A percentile compares a stretch with the other conserved stretches of the same genome.
Conservation (phyloP, 2,797 vertebrate species). For the Heterohyrax brucei region DNA sequence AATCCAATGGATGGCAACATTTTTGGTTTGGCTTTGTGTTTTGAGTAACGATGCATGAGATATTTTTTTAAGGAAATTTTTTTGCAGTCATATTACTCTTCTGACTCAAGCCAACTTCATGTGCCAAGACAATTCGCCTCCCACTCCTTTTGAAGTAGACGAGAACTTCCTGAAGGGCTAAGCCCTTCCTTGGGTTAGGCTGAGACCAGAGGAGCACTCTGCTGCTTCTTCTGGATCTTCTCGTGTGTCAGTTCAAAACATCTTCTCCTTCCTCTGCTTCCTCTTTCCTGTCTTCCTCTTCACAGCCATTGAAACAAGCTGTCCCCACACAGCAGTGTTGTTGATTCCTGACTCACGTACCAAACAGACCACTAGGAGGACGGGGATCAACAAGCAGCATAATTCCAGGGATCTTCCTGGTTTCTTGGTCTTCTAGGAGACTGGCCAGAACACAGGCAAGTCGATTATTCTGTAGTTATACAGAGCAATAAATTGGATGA, state of each 20-base stretch:
- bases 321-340: neutral
- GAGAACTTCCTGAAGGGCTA: neutral
- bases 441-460: constrained; percentile 80
- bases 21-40: too few species aligned
- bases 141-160: neutral
- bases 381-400: constrained; percentile 41
- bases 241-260: neutral
- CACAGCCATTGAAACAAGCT: neutral
- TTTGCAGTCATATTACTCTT: neutral
- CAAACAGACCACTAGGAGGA: constrained; percentile 42
- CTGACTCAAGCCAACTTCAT: neutral
- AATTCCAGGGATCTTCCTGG: constrained; percentile 65
- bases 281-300: neutral
- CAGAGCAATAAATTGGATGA: constrained; percentile 73
- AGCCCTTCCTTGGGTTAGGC: neutral
- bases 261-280: neutral
- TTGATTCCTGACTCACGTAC: constrained; percentile 45
- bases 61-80: neutral
- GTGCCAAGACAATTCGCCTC: neutral
- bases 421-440: constrained; percentile 64
- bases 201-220: neutral
- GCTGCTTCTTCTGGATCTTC: neutral
- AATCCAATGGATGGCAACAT: too few species aligned
- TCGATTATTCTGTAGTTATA: constrained; percentile 76
- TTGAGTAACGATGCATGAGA: neutral